Evolutionary conservation across 2,797 vertebrate species (phyloP).

Genomic region (Arremon aurantiirostris): DNA sequence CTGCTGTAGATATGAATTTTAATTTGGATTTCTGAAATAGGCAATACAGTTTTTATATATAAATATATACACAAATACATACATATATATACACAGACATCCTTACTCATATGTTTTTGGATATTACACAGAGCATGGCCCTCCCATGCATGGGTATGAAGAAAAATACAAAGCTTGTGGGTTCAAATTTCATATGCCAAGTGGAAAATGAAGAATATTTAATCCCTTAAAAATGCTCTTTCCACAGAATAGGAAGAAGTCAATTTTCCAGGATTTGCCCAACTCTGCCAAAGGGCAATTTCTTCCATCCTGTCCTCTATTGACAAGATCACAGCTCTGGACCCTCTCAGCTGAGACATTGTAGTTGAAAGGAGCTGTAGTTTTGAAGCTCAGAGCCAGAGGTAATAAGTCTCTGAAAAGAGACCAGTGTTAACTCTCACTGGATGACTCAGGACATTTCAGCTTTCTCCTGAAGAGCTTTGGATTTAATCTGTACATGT

Average conservation of each 20-base stretch:
- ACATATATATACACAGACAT: not conserved
- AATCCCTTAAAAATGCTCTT: not conserved
- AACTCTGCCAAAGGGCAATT: not conserved
- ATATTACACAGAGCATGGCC: not conserved
- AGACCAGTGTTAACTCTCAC: not conserved
- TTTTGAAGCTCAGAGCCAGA: not conserved
- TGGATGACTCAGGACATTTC: conserved; percentile 22
- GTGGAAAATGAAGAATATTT: not conserved
- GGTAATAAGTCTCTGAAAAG: not conserved
- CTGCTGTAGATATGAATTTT: not conserved
- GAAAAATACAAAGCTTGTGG: not conserved
- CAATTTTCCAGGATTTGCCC: not conserved
- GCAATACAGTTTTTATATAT: not conserved
- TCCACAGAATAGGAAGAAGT: not conserved
- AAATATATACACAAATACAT: not conserved
- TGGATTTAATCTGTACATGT: not conserved
- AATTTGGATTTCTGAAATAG: not conserved
- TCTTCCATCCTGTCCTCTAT: not conserved
- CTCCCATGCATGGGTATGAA: not conserved
- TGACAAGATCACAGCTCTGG: not conserved
- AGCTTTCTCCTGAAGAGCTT: not conserved
- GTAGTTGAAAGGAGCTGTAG: not conserved
- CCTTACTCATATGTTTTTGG: not conserved
- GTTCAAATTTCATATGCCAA: not conserved
- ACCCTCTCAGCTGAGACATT: not conserved